Evolutionary conservation across 2,888 invertebrate genomes (phyloP).

Genomic region (Malachius bipustulatus): DNA sequence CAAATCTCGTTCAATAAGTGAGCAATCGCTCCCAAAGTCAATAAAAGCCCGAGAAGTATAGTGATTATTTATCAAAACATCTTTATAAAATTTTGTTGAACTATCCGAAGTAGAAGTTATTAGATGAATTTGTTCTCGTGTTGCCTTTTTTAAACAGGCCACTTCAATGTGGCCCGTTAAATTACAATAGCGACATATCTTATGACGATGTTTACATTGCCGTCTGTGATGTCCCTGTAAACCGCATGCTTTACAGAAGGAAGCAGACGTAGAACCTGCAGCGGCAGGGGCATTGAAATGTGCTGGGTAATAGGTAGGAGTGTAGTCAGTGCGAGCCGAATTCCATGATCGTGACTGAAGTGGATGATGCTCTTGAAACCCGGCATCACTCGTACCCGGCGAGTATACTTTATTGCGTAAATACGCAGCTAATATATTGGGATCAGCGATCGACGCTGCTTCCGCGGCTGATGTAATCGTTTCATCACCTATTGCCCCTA

Average conservation of each 20-base stretch:
- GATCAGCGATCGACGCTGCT: slow-evolving; percentile 12
- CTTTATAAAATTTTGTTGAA: slow-evolving; percentile 10
- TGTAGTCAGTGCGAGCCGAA: too few species aligned
- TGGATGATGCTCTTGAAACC: too few species aligned
- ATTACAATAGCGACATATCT: slow-evolving; percentile 11
- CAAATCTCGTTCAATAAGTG: background rate
- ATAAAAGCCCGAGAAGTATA: slow-evolving; percentile 8
- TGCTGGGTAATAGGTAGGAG: too few species aligned
- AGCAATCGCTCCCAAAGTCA: slow-evolving; percentile 13
- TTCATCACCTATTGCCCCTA: slow-evolving; percentile 13
- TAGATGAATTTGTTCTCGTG: too few species aligned
- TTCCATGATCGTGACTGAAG: too few species aligned
- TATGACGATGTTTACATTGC: slow-evolving; percentile 7
- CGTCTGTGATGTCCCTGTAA: slow-evolving; percentile 6
- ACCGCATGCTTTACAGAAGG: slow-evolving; percentile 8
- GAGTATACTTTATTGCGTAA: slow-evolving; percentile 13
- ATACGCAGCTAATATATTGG: slow-evolving; percentile 14
- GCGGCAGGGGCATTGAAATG: too few species aligned
- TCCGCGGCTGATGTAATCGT: too few species aligned
- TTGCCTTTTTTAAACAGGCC: slow-evolving; percentile 9
- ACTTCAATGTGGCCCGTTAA: slow-evolving; percentile 9
- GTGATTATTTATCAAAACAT: slow-evolving; percentile 4
- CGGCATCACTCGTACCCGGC: background rate
- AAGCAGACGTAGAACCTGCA: too few species aligned
- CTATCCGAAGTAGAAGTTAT: background rate